Percentiles rank a stretch among this genome's conserved stretches.
Conservation (phyloP, 2,797 vertebrate genomes). For the Danio jaintianensis region DNA sequence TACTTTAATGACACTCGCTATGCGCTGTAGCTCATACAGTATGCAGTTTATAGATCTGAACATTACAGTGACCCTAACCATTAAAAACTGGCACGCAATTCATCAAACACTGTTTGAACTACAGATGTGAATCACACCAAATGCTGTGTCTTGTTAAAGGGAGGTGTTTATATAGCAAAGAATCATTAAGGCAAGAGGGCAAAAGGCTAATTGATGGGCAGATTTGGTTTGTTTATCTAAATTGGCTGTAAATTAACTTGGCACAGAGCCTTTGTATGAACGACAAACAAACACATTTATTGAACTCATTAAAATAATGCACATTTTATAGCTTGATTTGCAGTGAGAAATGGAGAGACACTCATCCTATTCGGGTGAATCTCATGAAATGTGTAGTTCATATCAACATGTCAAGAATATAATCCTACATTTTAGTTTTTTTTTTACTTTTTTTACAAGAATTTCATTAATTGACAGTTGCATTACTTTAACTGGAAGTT, state of each 20-base stretch:
- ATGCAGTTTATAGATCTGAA: too few relatives aligned
- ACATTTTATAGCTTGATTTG: background rate
- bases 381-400: background rate
- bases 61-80: too few relatives aligned
- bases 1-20: too few relatives aligned
- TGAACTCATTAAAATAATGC: background rate
- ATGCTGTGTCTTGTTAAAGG: too few relatives aligned
- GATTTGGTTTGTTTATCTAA: slow-evolving; percentile 13
- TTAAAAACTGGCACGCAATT: too few relatives aligned
- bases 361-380: background rate
- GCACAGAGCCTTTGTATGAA: background rate
- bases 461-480: too few relatives aligned
- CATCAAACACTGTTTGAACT: too few relatives aligned
- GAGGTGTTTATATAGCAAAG: background rate
- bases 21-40: too few relatives aligned
- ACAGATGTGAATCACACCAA: too few relatives aligned
- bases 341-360: background rate
- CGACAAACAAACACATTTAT: background rate
- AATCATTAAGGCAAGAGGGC: background rate
- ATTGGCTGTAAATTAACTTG: slow-evolving; percentile 7
- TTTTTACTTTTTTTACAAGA: too few relatives aligned
- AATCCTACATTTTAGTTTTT: background rate
- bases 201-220: background rate
- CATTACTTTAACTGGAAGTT: too few relatives aligned
- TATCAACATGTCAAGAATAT: background rate